phyloP scores from a whole-genome alignment of 2,113 vertebrate species.

The Neogobius melanostomus region DNA sequence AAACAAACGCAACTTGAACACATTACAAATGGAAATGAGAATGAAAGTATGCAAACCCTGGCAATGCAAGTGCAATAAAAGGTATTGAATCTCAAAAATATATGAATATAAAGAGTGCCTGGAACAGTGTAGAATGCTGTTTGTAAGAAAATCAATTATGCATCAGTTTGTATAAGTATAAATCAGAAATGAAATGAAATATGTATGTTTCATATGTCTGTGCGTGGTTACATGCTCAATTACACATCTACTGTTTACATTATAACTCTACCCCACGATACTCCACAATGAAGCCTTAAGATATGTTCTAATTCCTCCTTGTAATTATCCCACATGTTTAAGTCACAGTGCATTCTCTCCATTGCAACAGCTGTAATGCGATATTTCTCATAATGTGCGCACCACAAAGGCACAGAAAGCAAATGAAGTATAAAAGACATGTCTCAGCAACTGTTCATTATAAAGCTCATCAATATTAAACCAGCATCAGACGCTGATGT shows the following conservation, averaged over 20 bases:
- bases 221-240: neutral
- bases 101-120: neutral
- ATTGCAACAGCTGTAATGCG: constrained; percentile 19
- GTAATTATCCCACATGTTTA: constrained; percentile 33
- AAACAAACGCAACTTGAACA: neutral
- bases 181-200: neutral
- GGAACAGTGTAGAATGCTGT: neutral
- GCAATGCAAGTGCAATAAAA: neutral
- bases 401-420: constrained; percentile 7
- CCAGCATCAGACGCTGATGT: constrained; percentile 30
- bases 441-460: constrained; percentile 30
- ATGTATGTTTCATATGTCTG: neutral
- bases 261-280: neutral
- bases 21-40: neutral
- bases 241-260: neutral
- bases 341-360: constrained; percentile 4
- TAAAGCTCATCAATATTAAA: constrained; percentile 58
- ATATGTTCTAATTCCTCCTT: constrained; percentile 19
- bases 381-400: constrained; percentile 6
- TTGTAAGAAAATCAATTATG: neutral
- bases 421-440: constrained; percentile 17
- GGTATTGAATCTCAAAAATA: neutral
- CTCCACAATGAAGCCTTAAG: neutral
- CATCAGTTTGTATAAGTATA: neutral
- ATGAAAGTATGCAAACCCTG: neutral